These are phyloP conservation scores for Nemapogon koenigi DNA, from an alignment of 2,888 invertebrate species.

Conservation along the genomic window DNA sequence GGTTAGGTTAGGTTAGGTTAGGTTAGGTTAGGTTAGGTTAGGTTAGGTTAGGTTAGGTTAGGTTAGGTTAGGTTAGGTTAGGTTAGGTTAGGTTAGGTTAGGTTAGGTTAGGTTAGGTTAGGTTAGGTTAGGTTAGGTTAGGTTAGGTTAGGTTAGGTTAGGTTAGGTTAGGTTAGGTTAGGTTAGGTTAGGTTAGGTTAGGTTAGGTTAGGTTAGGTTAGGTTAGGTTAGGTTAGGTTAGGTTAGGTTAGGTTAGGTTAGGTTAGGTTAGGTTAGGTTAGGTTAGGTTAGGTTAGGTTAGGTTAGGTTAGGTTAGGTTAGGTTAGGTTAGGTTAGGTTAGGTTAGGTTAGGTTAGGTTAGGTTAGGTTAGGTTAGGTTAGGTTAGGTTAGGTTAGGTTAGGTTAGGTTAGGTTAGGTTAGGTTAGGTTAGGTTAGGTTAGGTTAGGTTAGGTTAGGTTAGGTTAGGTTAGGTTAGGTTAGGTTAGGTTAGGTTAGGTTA, in stretches of 20 bases:
- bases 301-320: constrained; percentile 12
- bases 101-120: constrained; percentile 9
- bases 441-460: constrained; percentile 16
- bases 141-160: constrained; percentile 8
- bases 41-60: constrained; percentile 10
- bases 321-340: constrained; percentile 11
- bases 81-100: constrained; percentile 11
- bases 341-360: constrained; percentile 5
- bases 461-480: constrained; percentile 16
- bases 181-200: constrained; percentile 11
- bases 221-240: constrained; percentile 11
- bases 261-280: constrained; percentile 10
- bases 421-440: constrained; percentile 17
- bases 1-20: no score
- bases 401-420: constrained; percentile 15
- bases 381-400: constrained; percentile 14
- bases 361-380: constrained; percentile 10
- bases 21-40: no score
- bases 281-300: constrained; percentile 11
- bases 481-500: constrained; percentile 17
- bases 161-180: constrained; percentile 11
- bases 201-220: constrained; percentile 12
- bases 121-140: constrained; percentile 10
- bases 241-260: constrained; percentile 9
- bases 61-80: constrained; percentile 11